Conservation (phyloP, 2,113 vertebrate species). For the Passer montanus region DNA sequence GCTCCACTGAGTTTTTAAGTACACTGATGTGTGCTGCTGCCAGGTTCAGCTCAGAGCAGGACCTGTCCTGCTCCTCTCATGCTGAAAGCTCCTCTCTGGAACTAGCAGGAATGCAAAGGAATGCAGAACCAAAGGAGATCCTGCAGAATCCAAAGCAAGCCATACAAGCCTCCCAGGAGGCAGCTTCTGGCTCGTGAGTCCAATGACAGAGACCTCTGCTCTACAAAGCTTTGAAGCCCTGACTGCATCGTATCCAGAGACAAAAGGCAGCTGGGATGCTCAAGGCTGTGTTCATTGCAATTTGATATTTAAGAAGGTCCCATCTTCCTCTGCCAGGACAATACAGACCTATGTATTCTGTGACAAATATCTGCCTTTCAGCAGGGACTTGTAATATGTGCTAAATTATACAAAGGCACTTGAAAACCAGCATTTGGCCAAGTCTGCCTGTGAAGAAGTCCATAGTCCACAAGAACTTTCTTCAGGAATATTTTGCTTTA, state of each 20-base stretch:
- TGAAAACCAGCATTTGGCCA: background rate
- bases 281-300: background rate
- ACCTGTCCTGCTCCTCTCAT: background rate
- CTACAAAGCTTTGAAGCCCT: background rate
- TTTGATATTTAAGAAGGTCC: background rate
- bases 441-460: background rate
- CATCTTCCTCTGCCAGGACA: background rate
- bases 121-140: background rate
- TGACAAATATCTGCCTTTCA: background rate
- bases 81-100: background rate
- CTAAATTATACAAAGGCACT: background rate
- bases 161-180: background rate
- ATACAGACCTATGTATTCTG: background rate
- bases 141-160: background rate
- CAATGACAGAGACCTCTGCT: background rate
- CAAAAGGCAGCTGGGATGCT: background rate
- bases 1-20: background rate
- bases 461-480: background rate
- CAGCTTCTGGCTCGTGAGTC: background rate
- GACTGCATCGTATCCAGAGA: background rate
- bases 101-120: background rate
- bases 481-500: background rate
- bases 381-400: background rate
- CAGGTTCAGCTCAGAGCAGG: background rate
- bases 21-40: background rate